Conservation (phyloP, 2,113 vertebrate species). For the Phocoena phocoena region DNA sequence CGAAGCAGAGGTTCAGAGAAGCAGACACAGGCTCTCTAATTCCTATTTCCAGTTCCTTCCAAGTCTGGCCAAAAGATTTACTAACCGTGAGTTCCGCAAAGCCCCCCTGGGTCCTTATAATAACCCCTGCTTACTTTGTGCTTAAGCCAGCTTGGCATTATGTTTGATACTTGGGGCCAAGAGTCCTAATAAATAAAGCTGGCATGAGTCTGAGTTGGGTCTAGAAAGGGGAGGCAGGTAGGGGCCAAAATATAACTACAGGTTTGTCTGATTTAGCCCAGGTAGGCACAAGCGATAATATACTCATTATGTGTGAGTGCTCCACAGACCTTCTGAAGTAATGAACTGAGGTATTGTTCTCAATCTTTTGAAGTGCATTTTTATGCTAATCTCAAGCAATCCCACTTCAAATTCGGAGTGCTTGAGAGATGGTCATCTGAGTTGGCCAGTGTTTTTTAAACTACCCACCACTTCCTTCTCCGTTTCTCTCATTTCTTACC, state of each 20-base stretch:
- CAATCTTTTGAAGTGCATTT: neutral
- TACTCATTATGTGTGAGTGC: neutral
- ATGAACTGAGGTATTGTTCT: neutral
- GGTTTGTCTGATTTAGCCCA: neutral
- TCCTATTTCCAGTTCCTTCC: neutral
- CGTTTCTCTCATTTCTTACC: neutral
- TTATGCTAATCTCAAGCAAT: neutral
- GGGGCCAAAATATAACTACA: neutral
- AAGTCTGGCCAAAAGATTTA: neutral
- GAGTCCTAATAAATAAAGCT: neutral
- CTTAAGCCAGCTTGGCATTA: neutral
- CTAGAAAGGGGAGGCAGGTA: neutral
- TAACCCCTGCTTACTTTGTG: neutral
- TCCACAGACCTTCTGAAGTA: neutral
- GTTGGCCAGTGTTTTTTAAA: neutral
- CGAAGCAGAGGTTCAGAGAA: neutral
- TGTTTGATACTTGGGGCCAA: neutral
- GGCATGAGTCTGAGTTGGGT: neutral
- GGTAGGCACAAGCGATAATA: neutral
- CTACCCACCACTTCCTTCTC: neutral
- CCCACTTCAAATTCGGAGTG: neutral
- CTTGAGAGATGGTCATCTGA: neutral
- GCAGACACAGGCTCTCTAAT: neutral
- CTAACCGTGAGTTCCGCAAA: neutral
- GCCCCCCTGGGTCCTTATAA: neutral